Conservation (phyloP, 2,888 invertebrate genomes). For the Physocephala rufipes region DNA sequence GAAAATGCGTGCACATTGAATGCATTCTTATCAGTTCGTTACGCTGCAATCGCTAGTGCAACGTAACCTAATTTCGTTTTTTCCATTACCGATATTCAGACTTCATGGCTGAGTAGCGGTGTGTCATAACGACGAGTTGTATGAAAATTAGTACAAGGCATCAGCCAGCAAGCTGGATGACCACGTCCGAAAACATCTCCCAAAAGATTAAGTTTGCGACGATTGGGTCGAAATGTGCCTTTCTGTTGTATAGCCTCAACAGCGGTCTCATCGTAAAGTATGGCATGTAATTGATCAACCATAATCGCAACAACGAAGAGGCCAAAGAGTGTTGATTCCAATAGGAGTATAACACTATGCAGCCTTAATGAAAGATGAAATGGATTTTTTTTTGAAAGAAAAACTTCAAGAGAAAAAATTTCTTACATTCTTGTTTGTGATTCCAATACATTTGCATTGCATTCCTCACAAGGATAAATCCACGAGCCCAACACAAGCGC, state of each 20-base stretch:
- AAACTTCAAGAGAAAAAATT: constrained; percentile 23
- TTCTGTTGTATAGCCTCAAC: constrained; percentile 80
- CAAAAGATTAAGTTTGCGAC: constrained; percentile 73
- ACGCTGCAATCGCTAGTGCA: not conserved
- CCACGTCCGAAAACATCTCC: constrained; percentile 82
- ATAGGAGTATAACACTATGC: constrained; percentile 81
- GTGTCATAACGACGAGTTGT: constrained; percentile 62
- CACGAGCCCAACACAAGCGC: constrained; percentile 77
- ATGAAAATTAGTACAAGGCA: constrained; percentile 73
- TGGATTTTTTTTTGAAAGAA: not conserved
- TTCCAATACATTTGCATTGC: constrained; percentile 71
- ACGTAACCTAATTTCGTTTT: not conserved
- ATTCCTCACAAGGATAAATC: constrained; percentile 75
- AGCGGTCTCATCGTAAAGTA: constrained; percentile 84
- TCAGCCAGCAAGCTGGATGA: constrained; percentile 76
- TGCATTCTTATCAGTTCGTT: constrained; percentile 15
- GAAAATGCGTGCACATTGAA: not conserved
- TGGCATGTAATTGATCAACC: constrained; percentile 85
- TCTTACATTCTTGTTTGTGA: constrained; percentile 81
- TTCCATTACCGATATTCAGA: constrained; percentile 47
- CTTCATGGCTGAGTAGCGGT: constrained; percentile 63
- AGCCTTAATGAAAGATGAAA: constrained; percentile 68
- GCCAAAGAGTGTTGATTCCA: constrained; percentile 86
- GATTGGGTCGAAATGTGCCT: constrained; percentile 73
- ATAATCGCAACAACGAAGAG: constrained; percentile 88